Conservation (phyloP, 2,113 vertebrate genomes). For the Sakesphorus luctuosus region DNA sequence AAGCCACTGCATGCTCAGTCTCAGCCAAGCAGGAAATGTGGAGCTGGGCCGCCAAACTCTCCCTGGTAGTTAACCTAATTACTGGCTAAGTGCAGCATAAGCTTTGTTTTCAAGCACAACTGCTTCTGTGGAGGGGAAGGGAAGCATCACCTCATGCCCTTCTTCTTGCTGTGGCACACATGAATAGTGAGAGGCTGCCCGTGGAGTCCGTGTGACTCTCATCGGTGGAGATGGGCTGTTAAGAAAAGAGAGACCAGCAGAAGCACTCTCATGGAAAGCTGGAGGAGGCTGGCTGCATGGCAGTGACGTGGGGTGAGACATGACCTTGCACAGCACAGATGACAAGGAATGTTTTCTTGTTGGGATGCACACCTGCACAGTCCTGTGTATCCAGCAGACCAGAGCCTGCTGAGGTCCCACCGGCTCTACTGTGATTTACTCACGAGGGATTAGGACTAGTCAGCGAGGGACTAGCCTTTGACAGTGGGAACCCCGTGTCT, state of each 20-base stretch:
- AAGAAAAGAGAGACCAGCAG: accelerated
- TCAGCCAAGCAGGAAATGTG: neutral
- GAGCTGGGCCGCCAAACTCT: neutral
- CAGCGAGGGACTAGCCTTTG: accelerated
- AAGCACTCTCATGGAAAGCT: neutral
- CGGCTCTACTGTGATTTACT: neutral
- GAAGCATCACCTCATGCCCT: neutral
- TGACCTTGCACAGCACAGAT: accelerated
- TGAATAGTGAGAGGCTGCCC: neutral
- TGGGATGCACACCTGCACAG: neutral
- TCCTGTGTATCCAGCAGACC: neutral
- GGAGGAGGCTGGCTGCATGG: neutral
- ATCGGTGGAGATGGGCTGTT: accelerated
- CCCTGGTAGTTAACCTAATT: neutral
- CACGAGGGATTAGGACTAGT: neutral
- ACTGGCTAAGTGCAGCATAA: neutral
- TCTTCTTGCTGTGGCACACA: neutral
- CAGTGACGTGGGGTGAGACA: accelerated
- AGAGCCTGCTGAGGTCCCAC: neutral
- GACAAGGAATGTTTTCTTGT: neutral
- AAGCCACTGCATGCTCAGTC: accelerated
- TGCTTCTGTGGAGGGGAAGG: neutral
- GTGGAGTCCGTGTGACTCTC: accelerated
- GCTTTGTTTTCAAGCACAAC: neutral
- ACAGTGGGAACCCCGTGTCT: accelerated